Evolutionary conservation across 2,888 invertebrate species (phyloP).

Genomic region (Julus scanicus): DNA sequence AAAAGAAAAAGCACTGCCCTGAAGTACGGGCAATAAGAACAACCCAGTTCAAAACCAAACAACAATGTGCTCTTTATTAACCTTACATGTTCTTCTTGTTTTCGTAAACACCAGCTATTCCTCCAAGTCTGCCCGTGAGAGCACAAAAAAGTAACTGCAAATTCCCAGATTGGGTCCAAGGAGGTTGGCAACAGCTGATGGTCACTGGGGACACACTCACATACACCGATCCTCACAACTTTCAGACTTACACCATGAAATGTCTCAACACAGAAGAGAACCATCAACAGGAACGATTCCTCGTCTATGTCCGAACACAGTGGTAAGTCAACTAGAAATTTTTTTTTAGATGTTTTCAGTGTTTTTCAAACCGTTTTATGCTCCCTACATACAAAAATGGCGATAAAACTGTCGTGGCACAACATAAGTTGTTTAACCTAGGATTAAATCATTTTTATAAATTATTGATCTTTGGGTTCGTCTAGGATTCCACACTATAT

Average conservation of each 20-base stretch:
- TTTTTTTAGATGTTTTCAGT: too few species aligned
- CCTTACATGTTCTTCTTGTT: background rate
- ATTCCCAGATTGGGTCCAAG: conserved; percentile 75
- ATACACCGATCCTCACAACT: conserved; percentile 70
- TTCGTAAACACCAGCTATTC: conserved; percentile 51
- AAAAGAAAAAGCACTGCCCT: background rate
- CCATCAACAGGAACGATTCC: conserved; percentile 67
- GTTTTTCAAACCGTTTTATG: too few species aligned
- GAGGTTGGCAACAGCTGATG: conserved; percentile 73
- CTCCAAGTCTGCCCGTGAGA: conserved; percentile 57
- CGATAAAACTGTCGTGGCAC: too few species aligned
- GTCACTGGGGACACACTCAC: conserved; percentile 68
- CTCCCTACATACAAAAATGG: too few species aligned
- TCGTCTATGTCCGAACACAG: conserved; percentile 70
- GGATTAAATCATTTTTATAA: too few species aligned
- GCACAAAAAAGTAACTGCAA: conserved; percentile 63
- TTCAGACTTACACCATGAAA: conserved; percentile 70
- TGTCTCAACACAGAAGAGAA: conserved; percentile 65
- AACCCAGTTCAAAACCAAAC: background rate
- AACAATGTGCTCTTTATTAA: background rate
- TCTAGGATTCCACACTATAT: too few species aligned
- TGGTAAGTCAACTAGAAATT: conserved; percentile 66
- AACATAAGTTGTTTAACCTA: too few species aligned
- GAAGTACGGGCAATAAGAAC: background rate
- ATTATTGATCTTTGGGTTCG: too few species aligned